Evolutionary conservation across 2,888 invertebrate species (phyloP).

Genomic region (Drosophila crucigera): DNA sequence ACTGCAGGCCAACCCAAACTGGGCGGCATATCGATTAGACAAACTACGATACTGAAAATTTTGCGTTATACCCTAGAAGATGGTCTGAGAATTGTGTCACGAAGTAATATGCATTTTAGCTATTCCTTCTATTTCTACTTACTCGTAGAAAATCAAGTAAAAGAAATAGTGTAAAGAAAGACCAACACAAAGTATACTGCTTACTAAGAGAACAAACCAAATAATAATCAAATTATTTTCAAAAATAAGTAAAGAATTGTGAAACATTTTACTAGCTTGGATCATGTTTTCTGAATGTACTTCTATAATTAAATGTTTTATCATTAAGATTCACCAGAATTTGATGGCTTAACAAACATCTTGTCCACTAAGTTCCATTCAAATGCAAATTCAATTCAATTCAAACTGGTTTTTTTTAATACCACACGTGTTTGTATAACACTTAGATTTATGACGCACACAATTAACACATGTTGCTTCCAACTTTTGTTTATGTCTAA

Average conservation of each 20-base stretch:
- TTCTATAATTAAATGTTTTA: neutral
- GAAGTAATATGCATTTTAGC: neutral
- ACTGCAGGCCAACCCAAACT: neutral
- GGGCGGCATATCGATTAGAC: slow-evolving; percentile 31
- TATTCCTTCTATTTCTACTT: neutral
- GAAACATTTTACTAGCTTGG: neutral
- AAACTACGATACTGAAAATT: neutral
- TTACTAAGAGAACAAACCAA: neutral
- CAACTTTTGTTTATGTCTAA: slow-evolving; percentile 30
- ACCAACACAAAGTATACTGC: neutral
- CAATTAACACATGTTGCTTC: neutral
- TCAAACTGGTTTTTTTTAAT: neutral
- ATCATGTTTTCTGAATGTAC: neutral
- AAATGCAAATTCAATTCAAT: slow-evolving; percentile 2
- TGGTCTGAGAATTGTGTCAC: neutral
- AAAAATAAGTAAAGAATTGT: neutral
- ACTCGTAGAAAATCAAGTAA: neutral
- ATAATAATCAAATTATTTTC: neutral
- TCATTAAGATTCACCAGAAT: slow-evolving; percentile 4
- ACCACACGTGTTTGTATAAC: neutral
- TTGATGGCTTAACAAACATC: slow-evolving; percentile 1
- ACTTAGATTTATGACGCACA: slow-evolving; percentile 1
- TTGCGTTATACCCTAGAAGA: neutral
- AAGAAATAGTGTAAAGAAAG: slow-evolving; percentile 24
- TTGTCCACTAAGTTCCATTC: neutral